Conservation (phyloP, 2,113 vertebrate genomes). For the Bagarius yarrelli region DNA sequence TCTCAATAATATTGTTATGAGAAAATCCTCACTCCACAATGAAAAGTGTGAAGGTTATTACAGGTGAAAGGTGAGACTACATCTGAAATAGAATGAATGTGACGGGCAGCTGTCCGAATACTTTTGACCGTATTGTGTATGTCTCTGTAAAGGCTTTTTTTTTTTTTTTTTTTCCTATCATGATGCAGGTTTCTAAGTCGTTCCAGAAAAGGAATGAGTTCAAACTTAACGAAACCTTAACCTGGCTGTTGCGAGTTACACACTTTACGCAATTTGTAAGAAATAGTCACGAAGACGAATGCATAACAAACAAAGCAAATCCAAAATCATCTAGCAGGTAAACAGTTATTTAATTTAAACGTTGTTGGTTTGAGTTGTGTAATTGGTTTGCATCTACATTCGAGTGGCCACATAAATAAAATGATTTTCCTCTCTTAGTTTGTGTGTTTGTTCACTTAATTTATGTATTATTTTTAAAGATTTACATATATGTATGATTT, state of each 20-base stretch:
- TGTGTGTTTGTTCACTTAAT: conserved; percentile 3
- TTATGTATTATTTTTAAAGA: background rate
- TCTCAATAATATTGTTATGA: no score
- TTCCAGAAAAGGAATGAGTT: conserved; percentile 30
- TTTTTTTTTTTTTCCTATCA: background rate
- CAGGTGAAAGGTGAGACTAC: no score
- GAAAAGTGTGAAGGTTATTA: no score
- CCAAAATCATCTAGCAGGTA: background rate
- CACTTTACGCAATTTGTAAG: background rate
- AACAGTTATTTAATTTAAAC: background rate
- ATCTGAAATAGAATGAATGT: no score
- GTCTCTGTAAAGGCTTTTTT: conserved; percentile 45
- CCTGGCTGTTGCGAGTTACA: background rate
- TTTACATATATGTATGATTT: background rate
- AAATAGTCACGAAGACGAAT: background rate
- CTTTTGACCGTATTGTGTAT: conserved; percentile 16
- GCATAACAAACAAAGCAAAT: background rate
- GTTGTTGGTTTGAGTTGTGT: background rate
- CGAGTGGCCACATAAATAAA: conserved; percentile 40
- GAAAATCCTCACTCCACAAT: no score
- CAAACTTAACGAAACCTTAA: conserved; percentile 2
- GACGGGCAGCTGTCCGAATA: no score
- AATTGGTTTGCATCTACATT: background rate
- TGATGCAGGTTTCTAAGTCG: conserved; percentile 13
- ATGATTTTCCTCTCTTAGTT: conserved; percentile 16